phyloP scores from a whole-genome alignment of 2,113 vertebrate genomes.

The Callipepla californica region DNA sequence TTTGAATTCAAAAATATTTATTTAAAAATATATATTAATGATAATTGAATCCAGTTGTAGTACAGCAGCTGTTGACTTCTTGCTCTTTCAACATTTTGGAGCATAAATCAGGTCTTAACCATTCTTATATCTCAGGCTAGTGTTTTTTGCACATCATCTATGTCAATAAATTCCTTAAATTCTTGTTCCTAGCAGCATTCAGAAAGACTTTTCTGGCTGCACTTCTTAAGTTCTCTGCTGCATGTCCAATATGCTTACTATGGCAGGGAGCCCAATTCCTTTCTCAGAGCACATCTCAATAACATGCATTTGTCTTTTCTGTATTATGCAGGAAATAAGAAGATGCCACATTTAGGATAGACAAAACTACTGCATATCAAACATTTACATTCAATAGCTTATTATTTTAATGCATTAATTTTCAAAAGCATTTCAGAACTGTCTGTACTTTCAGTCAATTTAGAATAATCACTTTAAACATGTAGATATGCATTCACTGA shows the following conservation, averaged over 20 bases:
- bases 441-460: neutral
- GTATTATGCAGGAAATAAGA: neutral
- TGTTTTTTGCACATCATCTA: neutral
- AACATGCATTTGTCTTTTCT: neutral
- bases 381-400: neutral
- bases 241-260: neutral
- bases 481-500: neutral
- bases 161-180: neutral
- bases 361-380: neutral
- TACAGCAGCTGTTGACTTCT: neutral
- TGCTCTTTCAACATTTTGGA: neutral
- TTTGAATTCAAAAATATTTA: neutral
- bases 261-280: neutral
- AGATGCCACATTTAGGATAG: neutral
- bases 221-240: neutral
- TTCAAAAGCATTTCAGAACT: neutral
- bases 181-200: neutral
- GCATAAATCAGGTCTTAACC: neutral
- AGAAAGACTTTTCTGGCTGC: neutral
- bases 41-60: neutral
- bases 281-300: neutral
- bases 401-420: neutral
- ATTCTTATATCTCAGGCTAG: neutral
- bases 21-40: neutral
- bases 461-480: neutral